These are phyloP conservation scores for Eleginops maclovinus DNA, from an alignment of 2,113 vertebrate genomes.

Conservation along the genomic window DNA sequence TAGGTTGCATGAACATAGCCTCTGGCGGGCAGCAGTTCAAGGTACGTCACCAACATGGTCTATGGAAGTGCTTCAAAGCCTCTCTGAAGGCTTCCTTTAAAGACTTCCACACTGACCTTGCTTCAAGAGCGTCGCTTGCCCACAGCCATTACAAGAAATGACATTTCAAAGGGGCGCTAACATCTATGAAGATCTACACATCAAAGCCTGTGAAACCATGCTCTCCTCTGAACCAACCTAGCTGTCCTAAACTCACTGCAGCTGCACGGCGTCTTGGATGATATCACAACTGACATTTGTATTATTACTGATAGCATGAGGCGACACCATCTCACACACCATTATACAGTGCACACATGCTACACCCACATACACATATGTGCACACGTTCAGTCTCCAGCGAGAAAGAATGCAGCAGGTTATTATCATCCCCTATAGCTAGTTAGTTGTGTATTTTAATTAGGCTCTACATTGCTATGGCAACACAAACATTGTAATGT, in stretches of 20 bases:
- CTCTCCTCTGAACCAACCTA: constrained; percentile 1
- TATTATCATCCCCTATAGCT: constrained; percentile 56
- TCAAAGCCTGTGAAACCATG: constrained; percentile 33
- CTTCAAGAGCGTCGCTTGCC: constrained; percentile 19
- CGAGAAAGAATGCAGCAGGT: constrained; percentile 30
- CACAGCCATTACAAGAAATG: constrained; percentile 35
- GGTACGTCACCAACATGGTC: constrained; percentile 37
- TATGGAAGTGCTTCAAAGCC: constrained; percentile 48
- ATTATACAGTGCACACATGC: constrained; percentile 9
- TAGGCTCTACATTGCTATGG: constrained; percentile 59
- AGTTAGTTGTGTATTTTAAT: constrained; percentile 44
- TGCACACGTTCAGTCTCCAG: constrained; percentile 26
- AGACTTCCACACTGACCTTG: constrained; percentile 28
- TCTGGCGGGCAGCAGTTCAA: constrained; percentile 13
- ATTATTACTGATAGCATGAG: constrained; percentile 14
- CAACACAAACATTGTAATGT: constrained; percentile 50
- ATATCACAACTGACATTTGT: constrained; percentile 26
- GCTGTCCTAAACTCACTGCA: constrained; percentile 15
- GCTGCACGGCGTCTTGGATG: background rate
- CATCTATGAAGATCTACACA: constrained; percentile 36
- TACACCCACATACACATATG: constrained; percentile 6
- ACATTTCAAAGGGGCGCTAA: constrained; percentile 46
- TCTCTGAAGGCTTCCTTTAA: constrained; percentile 29
- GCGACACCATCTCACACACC: background rate
- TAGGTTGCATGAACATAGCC: constrained; percentile 31